Base-by-base conservation (phyloP, 2,797 vertebrate species). In the Chelon auratus region DNA sequence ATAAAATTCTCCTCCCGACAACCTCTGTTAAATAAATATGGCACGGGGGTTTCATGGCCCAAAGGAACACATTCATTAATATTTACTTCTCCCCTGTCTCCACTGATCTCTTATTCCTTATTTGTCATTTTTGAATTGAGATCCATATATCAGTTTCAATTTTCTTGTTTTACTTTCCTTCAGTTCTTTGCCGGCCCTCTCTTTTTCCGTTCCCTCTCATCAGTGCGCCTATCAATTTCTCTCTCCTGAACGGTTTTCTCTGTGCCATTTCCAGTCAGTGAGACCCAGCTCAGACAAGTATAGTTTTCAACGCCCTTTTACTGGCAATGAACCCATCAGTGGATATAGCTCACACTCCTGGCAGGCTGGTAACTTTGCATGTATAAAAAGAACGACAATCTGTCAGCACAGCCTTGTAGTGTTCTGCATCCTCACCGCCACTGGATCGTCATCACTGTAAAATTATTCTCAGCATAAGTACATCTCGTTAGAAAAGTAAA, bases 261-360 rank as follows among this genome's bases (percentile, higher is more conserved):
- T 89, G 84, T 93, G 89, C 84, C 80, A 15, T 83, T 94, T 95
- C 94, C 93, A 94, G 94, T 89, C 87, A 91, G 85, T 81, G 87
- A 92, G 87, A 91, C 88, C 91, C 90, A 55, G 73, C 80, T 80
- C 60, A 63, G 90, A 92, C 85, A 91, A 93, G 92, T 92, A 92
- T 93, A 94, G 90, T 87, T 90, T 88, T 89, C 82, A 88, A 88
- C 85, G 77, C 83, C 90, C 87, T 87, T 90, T 95, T 94, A 93
- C 92, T 93, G 92, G 93, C 92, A 95, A 77, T 82, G 87, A 90
- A 91, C 88, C 77, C 84, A 84, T 93, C 87, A 87, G 86, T 87
- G 92, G 86, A 91, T 93, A 92, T 87, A 91, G 86, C 82, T 80
- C 69, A 43, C 55, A 66, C 68, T 90, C 80, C 42, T 77, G 68